phyloP scores from a whole-genome alignment of 2,113 vertebrate genomes.

The Fregata magnificens region DNA sequence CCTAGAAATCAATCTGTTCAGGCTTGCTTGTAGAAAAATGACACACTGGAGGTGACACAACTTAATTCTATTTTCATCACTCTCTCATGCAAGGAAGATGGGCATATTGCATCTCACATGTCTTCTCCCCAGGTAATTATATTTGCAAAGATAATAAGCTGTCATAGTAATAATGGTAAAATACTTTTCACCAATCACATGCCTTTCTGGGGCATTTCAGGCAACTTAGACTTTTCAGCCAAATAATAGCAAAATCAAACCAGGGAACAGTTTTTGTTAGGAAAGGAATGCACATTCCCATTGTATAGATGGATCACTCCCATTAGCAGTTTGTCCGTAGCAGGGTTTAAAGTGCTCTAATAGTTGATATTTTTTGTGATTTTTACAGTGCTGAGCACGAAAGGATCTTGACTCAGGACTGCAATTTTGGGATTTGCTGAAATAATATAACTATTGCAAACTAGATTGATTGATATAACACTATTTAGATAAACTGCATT shows the following conservation, averaged over 20 bases:
- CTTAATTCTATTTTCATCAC: neutral
- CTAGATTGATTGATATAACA: neutral
- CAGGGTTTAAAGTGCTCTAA: neutral
- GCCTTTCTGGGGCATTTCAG: neutral
- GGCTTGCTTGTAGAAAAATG: constrained; percentile 20
- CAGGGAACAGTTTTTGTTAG: neutral
- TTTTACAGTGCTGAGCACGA: neutral
- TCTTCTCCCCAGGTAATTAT: neutral
- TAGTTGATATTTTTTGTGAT: neutral
- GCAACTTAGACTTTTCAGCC: neutral
- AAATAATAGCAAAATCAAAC: neutral
- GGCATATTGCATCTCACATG: neutral
- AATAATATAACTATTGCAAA: neutral
- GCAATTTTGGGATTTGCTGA: neutral
- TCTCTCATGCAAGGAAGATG: neutral
- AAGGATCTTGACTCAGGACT: neutral
- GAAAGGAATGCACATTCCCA: neutral
- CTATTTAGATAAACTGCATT: neutral
- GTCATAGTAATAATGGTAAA: neutral
- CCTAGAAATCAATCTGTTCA: constrained; percentile 64
- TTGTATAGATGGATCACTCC: neutral
- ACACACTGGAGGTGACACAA: constrained; percentile 44
- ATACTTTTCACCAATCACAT: neutral
- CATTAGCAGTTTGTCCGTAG: neutral
- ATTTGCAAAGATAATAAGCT: neutral